phyloP scores from a whole-genome alignment of 37 sponge, comb jelly and placozoan genomes.

The Ephydatia muelleri region DNA sequence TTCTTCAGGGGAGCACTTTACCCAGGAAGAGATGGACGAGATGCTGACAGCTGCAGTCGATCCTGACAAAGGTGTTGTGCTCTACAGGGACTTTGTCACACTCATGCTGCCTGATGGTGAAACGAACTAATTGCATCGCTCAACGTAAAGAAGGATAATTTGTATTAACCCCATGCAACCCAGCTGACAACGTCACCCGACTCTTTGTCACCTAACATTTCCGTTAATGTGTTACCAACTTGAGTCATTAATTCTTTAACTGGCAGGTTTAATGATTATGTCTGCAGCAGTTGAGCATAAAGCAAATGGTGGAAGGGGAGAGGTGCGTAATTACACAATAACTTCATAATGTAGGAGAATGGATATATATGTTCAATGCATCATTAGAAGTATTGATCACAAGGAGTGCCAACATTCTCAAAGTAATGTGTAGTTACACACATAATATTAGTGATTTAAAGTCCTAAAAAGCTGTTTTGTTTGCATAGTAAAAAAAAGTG shows the following conservation, averaged over 20 bases:
- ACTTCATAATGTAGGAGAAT: no score
- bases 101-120: conserved; percentile 55
- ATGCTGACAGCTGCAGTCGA: conserved; percentile 87
- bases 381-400: no score
- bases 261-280: conserved; percentile 76
- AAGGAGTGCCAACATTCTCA: no score
- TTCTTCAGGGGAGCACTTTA: conserved; percentile 46
- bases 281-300: conserved; percentile 54
- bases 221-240: conserved; percentile 68
- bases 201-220: conserved; percentile 23
- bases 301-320: not conserved
- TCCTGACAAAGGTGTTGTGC: conserved; percentile 53
- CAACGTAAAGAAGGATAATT: no score
- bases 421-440: no score
- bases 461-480: no score
- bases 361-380: no score
- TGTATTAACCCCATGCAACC: no score
- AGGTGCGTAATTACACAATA: no score
- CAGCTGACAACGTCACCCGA: no score
- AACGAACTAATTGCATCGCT: not conserved
- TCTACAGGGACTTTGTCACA: conserved; percentile 71
- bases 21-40: conserved; percentile 87
- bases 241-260: conserved; percentile 78
- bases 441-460: no score
- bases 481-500: no score